Conservation (phyloP, 2,113 vertebrate species). For the Pachypanchax playfairii region DNA sequence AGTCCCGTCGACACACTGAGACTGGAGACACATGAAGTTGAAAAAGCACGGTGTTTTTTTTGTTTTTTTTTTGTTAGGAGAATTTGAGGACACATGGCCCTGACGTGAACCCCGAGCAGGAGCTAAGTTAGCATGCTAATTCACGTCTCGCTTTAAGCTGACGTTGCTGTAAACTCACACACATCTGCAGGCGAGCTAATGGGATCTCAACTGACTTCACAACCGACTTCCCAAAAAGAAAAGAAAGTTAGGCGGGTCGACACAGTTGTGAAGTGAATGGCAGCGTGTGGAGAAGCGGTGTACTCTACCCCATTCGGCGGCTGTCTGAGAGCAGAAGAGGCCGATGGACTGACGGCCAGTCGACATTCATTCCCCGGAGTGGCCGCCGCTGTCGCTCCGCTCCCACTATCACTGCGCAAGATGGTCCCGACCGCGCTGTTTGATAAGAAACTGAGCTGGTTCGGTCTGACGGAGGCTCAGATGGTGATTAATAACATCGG, state of each 20-base stretch:
- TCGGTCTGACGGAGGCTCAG: slow-evolving; percentile 27
- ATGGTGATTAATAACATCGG: slow-evolving; percentile 45
- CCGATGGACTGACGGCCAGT: slow-evolving; percentile 79
- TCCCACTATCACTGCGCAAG: slow-evolving; percentile 62
- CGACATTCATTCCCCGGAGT: slow-evolving; percentile 81
- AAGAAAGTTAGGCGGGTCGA: slow-evolving; percentile 46
- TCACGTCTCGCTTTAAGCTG: slow-evolving; percentile 58
- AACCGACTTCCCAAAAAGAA: slow-evolving; percentile 6
- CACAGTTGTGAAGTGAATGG: slow-evolving; percentile 12
- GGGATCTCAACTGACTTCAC: slow-evolving; percentile 62
- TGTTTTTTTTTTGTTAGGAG: background rate
- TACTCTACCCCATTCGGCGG: slow-evolving; percentile 74
- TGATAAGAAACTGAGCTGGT: slow-evolving; percentile 26
- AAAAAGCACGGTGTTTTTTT: background rate
- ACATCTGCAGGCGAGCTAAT: slow-evolving; percentile 62
- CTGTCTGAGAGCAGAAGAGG: slow-evolving; percentile 72
- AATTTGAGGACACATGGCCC: slow-evolving; percentile 62
- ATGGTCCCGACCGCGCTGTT: slow-evolving; percentile 57
- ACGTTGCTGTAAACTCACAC: slow-evolving; percentile 50
- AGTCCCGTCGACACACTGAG: background rate
- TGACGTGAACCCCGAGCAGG: slow-evolving; percentile 61
- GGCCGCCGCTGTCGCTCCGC: slow-evolving; percentile 59
- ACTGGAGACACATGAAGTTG: background rate
- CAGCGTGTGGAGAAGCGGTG: slow-evolving; percentile 51
- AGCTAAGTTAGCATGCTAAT: slow-evolving; percentile 77